Conservation (phyloP, 1,140 invertebrate genomes). For the Heliconius congener region DNA sequence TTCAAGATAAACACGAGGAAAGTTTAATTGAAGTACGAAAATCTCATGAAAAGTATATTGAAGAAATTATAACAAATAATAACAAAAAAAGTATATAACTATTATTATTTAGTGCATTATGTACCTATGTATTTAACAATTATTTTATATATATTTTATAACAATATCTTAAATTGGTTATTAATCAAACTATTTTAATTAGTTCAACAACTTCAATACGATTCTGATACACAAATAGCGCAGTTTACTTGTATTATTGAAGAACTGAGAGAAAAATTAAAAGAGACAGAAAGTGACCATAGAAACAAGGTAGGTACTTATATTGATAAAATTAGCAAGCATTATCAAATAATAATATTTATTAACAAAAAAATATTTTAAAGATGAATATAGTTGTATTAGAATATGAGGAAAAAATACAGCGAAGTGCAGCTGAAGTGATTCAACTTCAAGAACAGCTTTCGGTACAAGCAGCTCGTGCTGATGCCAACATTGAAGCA, state of each 20-base stretch:
- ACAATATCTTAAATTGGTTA: neutral
- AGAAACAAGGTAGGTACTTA: constrained; percentile 56
- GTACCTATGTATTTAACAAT: too few species aligned
- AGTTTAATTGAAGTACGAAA: constrained; percentile 50
- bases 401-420: constrained; percentile 79
- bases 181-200: neutral
- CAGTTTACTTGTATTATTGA: constrained; percentile 63
- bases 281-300: constrained; percentile 58
- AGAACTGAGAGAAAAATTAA: constrained; percentile 62
- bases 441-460: constrained; percentile 66
- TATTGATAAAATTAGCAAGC: neutral
- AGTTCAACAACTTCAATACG: constrained; percentile 66
- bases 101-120: too few species aligned
- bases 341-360: too few species aligned
- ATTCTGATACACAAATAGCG: constrained; percentile 66
- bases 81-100: constrained; percentile 57
- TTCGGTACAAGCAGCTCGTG: constrained; percentile 50
- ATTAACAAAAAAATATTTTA: neutral
- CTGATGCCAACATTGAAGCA: constrained; percentile 65
- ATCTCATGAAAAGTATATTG: constrained; percentile 56
- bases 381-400: constrained; percentile 74
- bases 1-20: constrained; percentile 52
- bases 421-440: constrained; percentile 59
- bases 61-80: constrained; percentile 54
- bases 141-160: neutral